Evolutionary conservation across 1,140 invertebrate species (phyloP).

Genomic region (Leptonema lineaticorne): DNA sequence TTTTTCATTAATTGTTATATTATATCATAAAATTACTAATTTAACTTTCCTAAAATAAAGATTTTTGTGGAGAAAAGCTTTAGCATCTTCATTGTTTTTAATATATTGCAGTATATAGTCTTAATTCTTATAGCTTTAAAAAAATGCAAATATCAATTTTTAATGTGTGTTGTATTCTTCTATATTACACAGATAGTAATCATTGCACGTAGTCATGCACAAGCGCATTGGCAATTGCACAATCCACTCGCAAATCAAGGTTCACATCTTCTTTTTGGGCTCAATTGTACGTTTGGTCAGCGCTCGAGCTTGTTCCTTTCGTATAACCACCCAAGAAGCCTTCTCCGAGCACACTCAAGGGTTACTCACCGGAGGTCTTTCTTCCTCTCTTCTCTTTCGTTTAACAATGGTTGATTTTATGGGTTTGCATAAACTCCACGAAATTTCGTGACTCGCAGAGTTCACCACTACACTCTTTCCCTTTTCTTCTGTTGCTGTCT

Average conservation of each 20-base stretch:
- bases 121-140: no score
- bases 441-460: slow-evolving; percentile 13
- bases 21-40: no score
- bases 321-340: slow-evolving; percentile 24
- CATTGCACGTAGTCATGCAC: slow-evolving; percentile 25
- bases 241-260: slow-evolving; percentile 29
- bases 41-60: no score
- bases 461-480: neutral
- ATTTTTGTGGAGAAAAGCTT: no score
- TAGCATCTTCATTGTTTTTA: no score
- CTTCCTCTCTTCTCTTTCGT: neutral
- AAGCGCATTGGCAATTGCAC: slow-evolving; percentile 28
- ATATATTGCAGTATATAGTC: no score
- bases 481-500: neutral
- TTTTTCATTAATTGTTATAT: no score
- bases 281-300: slow-evolving; percentile 13
- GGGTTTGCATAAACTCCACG: slow-evolving; percentile 5
- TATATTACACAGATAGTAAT: neutral
- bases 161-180: neutral
- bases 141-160: no score
- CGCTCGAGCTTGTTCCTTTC: neutral
- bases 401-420: slow-evolving; percentile 12
- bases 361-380: neutral
- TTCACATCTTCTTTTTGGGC: slow-evolving; percentile 19
- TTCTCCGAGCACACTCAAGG: neutral